These are phyloP conservation scores for Scaeva pyrastri DNA, from an alignment of 2,888 invertebrate genomes.

Conservation along the genomic window DNA sequence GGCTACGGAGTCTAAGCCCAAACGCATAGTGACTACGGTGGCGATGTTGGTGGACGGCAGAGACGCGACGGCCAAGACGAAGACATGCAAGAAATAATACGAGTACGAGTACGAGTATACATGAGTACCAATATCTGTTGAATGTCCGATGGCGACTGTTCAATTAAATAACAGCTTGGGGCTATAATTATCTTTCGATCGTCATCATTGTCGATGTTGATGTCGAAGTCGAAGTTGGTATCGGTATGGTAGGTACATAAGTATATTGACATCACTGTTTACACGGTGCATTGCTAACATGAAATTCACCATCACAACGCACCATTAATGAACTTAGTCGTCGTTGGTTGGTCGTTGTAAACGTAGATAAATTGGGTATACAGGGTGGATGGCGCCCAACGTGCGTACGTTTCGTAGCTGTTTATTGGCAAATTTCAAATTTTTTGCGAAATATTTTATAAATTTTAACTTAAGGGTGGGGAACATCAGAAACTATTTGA, in stretches of 20 bases:
- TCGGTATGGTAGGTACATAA: too few relatives aligned
- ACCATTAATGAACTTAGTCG: not conserved
- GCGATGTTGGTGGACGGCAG: too few relatives aligned
- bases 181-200: conserved; percentile 72
- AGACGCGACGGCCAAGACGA: not conserved
- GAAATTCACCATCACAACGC: conserved; percentile 45
- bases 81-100: conserved; percentile 42
- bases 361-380: not conserved
- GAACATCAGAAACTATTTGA: too few relatives aligned
- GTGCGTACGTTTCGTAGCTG: not conserved
- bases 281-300: conserved; percentile 33
- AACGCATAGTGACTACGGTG: too few relatives aligned
- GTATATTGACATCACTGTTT: conserved; percentile 44
- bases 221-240: conserved; percentile 19
- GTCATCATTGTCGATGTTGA: conserved; percentile 33
- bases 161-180: conserved; percentile 68
- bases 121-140: conserved; percentile 62
- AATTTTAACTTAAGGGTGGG: too few relatives aligned
- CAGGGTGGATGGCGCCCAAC: conserved; percentile 33
- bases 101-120: too few relatives aligned
- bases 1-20: conserved; percentile 21
- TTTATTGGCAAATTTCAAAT: too few relatives aligned
- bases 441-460: too few relatives aligned
- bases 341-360: not conserved
- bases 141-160: conserved; percentile 72